A percentile compares a stretch with the other conserved stretches of the same genome.
Evolutionary conservation across 1,140 invertebrate species (phyloP).

Genomic region (Maniola jurtina): DNA sequence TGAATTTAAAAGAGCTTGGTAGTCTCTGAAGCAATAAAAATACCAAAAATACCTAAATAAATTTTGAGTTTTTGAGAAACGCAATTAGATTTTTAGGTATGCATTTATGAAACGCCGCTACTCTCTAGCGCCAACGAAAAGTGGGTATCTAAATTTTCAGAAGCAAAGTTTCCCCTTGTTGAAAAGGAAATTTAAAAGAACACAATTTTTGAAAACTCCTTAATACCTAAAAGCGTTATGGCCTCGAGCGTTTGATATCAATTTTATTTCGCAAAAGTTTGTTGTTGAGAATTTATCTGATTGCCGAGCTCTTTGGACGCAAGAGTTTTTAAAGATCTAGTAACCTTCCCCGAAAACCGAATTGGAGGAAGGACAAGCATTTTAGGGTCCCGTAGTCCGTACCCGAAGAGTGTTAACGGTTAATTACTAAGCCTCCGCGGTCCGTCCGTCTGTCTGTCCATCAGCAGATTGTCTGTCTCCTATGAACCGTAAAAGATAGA

Average conservation of each 20-base stretch:
- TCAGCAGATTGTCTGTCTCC: too few species aligned
- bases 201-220: slow-evolving; percentile 6
- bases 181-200: neutral
- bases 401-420: too few species aligned
- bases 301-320: slow-evolving; percentile 44
- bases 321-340: slow-evolving; percentile 45
- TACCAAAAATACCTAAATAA: too few species aligned
- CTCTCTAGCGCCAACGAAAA: neutral
- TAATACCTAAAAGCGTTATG: slow-evolving; percentile 24
- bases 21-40: too few species aligned
- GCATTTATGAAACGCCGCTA: neutral
- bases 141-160: neutral
- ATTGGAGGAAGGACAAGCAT: slow-evolving; percentile 36
- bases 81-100: too few species aligned
- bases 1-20: too few species aligned
- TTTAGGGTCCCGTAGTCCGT: neutral
- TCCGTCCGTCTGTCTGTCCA: too few species aligned
- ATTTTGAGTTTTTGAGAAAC: too few species aligned
- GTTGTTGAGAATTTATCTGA: slow-evolving; percentile 52
- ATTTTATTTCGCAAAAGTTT: slow-evolving; percentile 49
- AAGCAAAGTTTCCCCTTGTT: slow-evolving; percentile 2
- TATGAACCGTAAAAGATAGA: too few species aligned
- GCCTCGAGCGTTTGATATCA: slow-evolving; percentile 41
- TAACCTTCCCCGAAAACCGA: slow-evolving; percentile 30
- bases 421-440: too few species aligned